A percentile compares a stretch with the other conserved stretches of the same genome.
These are phyloP conservation scores for Micropterix aruncella DNA, from an alignment of 2,888 invertebrate genomes.

Conservation along the genomic window DNA sequence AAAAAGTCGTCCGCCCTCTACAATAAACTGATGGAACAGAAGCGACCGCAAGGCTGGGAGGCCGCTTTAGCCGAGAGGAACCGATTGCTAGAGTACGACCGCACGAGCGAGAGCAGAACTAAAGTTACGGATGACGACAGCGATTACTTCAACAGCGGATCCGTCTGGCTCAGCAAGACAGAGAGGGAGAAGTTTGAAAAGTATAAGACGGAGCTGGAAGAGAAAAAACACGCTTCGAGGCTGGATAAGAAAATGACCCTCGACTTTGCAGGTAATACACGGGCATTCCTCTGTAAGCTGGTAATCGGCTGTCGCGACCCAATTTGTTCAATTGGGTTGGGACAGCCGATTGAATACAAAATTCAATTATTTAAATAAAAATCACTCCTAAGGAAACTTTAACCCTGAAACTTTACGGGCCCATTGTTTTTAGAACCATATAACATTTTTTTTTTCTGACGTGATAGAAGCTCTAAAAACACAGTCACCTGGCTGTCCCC, in stretches of 20 bases:
- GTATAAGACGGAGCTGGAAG: conserved; percentile 51
- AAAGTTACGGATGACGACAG: conserved; percentile 86
- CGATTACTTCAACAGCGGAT: conserved; percentile 78
- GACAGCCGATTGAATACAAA: too few relatives aligned
- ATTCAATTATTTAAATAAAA: too few relatives aligned
- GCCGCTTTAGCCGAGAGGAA: conserved; percentile 68
- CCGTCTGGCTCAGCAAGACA: conserved; percentile 64
- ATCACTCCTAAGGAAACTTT: too few relatives aligned
- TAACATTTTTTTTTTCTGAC: too few relatives aligned
- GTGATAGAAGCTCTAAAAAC: too few relatives aligned
- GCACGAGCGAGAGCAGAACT: conserved; percentile 58
- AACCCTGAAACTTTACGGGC: too few relatives aligned
- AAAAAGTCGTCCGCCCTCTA: conserved; percentile 54
- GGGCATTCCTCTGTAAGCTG: not conserved
- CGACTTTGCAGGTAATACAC: conserved; percentile 52
- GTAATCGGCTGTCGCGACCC: too few relatives aligned
- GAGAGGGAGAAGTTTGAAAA: conserved; percentile 54
- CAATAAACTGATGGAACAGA: conserved; percentile 46
- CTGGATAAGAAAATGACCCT: conserved; percentile 55
- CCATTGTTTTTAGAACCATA: too few relatives aligned
- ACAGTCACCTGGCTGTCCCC: too few relatives aligned
- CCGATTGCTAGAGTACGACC: conserved; percentile 71
- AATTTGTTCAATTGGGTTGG: too few relatives aligned
- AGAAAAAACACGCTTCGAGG: conserved; percentile 54
- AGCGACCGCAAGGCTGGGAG: conserved; percentile 45